Evolutionary conservation across 2,113 vertebrate genomes (phyloP).

Genomic region (Rhinolophus ferrumequinum): DNA sequence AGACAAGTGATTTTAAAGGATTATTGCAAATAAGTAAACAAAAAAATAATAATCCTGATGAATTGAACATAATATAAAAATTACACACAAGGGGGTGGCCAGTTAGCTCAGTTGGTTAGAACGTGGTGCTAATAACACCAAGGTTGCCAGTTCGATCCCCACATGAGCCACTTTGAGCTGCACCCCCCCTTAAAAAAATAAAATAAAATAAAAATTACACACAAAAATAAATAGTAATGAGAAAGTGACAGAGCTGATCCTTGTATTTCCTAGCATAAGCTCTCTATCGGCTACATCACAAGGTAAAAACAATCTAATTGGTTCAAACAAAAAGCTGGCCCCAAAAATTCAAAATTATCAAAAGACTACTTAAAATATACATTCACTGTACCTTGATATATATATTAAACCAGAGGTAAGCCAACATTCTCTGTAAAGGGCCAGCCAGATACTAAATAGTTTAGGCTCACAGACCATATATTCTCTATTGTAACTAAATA

Average conservation of each 20-base stretch:
- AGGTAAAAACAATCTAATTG: slow-evolving; percentile 17
- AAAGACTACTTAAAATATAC: not conserved
- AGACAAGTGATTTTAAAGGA: slow-evolving; percentile 28
- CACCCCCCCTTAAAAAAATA: not conserved
- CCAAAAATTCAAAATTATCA: slow-evolving; percentile 35
- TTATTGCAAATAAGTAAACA: slow-evolving; percentile 15
- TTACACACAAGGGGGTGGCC: not conserved
- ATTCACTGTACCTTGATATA: not conserved
- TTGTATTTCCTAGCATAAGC: not conserved
- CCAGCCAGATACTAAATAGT: slow-evolving; percentile 22
- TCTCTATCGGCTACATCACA: slow-evolving; percentile 5
- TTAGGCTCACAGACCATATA: not conserved
- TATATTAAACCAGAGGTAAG: not conserved
- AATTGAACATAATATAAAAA: slow-evolving; percentile 41
- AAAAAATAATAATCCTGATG: not conserved
- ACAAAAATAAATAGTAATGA: slow-evolving; percentile 45
- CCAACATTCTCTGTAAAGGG: not conserved
- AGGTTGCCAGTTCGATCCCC: no score
- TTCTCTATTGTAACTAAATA: not conserved
- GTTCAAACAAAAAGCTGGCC: slow-evolving; percentile 6
- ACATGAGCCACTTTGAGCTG: no score
- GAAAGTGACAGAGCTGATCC: not conserved
- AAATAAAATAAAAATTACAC: slow-evolving; percentile 49
- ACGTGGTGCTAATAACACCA: no score
- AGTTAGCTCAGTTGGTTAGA: no score